phyloP scores from a whole-genome alignment of 1,140 invertebrate genomes.

The Drosophila repleta region DNA sequence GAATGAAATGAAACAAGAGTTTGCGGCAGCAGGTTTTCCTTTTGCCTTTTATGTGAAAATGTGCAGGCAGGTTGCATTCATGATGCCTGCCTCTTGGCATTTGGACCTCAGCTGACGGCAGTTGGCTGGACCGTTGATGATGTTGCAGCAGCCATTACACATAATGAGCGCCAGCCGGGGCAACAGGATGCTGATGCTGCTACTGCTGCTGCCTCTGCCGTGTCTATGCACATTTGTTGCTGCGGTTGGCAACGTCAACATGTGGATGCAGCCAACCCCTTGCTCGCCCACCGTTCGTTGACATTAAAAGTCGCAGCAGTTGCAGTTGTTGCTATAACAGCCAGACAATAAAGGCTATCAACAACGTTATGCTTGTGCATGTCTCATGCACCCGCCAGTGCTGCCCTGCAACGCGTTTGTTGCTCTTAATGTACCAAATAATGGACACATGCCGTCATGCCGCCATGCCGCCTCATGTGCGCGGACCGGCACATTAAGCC shows the following conservation, averaged over 20 bases:
- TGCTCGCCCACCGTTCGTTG: slow-evolving; percentile 42
- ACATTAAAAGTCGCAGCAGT: slow-evolving; percentile 75
- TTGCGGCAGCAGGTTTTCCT: slow-evolving; percentile 43
- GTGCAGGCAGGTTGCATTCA: slow-evolving; percentile 76
- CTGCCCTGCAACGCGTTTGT: slow-evolving; percentile 14
- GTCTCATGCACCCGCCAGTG: slow-evolving; percentile 14
- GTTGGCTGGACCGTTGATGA: slow-evolving; percentile 53
- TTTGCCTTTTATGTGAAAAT: slow-evolving; percentile 54
- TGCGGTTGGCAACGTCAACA: slow-evolving; percentile 71
- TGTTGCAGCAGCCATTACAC: slow-evolving; percentile 72
- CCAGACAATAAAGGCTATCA: slow-evolving; percentile 74
- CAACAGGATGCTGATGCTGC: slow-evolving; percentile 44
- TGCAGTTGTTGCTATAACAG: slow-evolving; percentile 38
- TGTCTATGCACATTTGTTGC: slow-evolving; percentile 72
- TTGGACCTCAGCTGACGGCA: slow-evolving; percentile 21
- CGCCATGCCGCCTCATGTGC: slow-evolving; percentile 25
- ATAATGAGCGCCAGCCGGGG: slow-evolving; percentile 68
- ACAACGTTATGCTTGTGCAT: slow-evolving; percentile 42
- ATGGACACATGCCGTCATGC: slow-evolving; percentile 50
- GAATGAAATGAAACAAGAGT: slow-evolving; percentile 38
- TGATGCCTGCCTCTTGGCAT: slow-evolving; percentile 67
- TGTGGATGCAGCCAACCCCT: slow-evolving; percentile 4
- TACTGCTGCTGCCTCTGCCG: slow-evolving; percentile 18
- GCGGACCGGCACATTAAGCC: slow-evolving; percentile 48
- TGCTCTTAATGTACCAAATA: slow-evolving; percentile 50